Base-by-base conservation (phyloP, 2,797 vertebrate genomes). In the Crocidura indochinensis region DNA sequence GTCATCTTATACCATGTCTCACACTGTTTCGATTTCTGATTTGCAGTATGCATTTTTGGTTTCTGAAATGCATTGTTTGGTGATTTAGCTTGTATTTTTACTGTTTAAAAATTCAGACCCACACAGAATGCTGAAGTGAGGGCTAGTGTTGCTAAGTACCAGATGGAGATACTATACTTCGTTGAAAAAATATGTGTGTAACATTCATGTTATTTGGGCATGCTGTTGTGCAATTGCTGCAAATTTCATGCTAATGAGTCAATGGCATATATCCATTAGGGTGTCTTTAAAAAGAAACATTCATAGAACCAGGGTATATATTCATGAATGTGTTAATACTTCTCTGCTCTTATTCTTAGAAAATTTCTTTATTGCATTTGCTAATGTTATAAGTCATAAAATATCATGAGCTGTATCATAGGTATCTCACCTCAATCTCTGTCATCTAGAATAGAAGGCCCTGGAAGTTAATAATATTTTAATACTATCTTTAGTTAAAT, bases 241-340 rank as follows among this genome's bases (percentile, higher is more conserved):
- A 15, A 38, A 29, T 76, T 76, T 60, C 27, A 22, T 44, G 62
- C 9, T 19, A 76, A 22, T 76, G 15, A 86, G 47, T 51, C n/a
- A 27, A 86, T n/a, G 65, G 10, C 38, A 44, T 44, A 72, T 14
- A 60, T 62, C 56, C 27, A 72, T 17, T 49, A 62, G 53, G 56
- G 46, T 79, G 46, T 49, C 80, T 82, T 78, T 29, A 71, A 73
- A 29, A 73, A 73, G 38, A 85, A 64, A 74, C n/a, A 49, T 6
- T 26, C 67, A 38, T 2, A 38, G 38, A 72, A 64, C 15, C 49
- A 27, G 2, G 22, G 26, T 20, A 49, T 31, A 22, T 49, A 46
- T 31, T 62, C 38, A 49, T 27, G 8, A 47, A 26, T 0, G 60
- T 31, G 46, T 62, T 53, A 53, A 53, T 53, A 14, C 11, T 17